Percentiles rank a stretch among this genome's conserved stretches.
These are phyloP conservation scores for Zootermopsis nevadensis DNA, from an alignment of 2,888 invertebrate species.

Conservation along the genomic window DNA sequence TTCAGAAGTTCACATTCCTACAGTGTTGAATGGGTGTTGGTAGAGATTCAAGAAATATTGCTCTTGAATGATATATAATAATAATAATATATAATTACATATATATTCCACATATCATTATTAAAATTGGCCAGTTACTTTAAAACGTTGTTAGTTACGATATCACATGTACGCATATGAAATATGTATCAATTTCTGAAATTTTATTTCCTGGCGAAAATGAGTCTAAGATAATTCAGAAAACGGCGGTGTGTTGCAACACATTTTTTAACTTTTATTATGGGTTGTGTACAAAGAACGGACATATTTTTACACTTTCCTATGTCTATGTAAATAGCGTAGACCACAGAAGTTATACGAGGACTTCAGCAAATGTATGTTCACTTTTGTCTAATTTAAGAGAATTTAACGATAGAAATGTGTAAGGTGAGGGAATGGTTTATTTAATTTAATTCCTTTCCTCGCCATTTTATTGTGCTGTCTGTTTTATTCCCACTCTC, in stretches of 20 bases:
- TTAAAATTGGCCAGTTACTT: no score
- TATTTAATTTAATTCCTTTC: slow-evolving; percentile 26
- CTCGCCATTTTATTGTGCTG: not conserved
- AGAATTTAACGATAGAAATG: not conserved
- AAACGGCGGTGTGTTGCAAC: not conserved
- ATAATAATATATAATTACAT: no score
- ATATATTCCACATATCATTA: no score
- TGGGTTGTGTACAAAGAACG: not conserved
- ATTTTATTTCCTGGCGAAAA: no score
- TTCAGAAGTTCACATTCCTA: no score
- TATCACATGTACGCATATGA: no score
- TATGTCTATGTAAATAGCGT: not conserved
- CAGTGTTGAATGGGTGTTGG: no score
- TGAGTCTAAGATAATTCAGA: no score
- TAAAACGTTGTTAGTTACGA: no score
- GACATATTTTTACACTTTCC: not conserved
- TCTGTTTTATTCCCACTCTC: slow-evolving; percentile 5
- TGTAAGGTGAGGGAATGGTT: slow-evolving; percentile 34
- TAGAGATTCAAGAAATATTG: no score
- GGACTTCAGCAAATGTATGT: not conserved
- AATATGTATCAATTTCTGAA: no score
- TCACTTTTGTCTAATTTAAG: not conserved
- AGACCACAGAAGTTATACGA: not conserved
- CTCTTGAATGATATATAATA: no score
- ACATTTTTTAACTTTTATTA: not conserved